Evolutionary conservation across 2,888 invertebrate species (phyloP).

Genomic region (Ormyrus thymus): DNA sequence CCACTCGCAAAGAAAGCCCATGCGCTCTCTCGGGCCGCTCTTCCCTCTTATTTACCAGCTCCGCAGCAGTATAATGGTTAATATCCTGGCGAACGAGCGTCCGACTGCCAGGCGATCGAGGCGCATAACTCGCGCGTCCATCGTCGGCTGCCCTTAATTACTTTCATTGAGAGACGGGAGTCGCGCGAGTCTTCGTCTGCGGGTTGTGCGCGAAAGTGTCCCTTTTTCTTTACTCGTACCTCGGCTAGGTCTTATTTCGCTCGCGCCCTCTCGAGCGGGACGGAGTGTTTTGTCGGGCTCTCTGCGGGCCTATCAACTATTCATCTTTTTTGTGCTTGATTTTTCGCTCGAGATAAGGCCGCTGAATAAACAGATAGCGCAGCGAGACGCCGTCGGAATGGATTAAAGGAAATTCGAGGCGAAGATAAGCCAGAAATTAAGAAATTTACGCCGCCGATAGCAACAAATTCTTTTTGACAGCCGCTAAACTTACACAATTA

Average conservation of each 20-base stretch:
- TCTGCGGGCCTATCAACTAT: too few relatives aligned
- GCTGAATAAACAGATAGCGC: too few relatives aligned
- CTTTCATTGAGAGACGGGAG: slow-evolving; percentile 22
- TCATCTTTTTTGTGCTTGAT: too few relatives aligned
- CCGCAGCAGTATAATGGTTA: slow-evolving; percentile 9
- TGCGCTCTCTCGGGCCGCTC: background rate
- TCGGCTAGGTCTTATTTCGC: too few relatives aligned
- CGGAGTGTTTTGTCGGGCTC: too few relatives aligned
- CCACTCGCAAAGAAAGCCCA: too few relatives aligned
- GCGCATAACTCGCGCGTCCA: background rate
- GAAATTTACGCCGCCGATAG: background rate
- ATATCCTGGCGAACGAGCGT: slow-evolving; percentile 8
- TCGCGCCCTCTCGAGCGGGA: too few relatives aligned
- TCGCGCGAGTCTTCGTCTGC: background rate
- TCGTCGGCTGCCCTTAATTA: slow-evolving; percentile 32
- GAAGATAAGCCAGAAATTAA: too few relatives aligned
- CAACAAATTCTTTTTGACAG: background rate
- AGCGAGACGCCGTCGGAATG: too few relatives aligned
- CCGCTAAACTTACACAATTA: background rate
- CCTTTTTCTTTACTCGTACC: too few relatives aligned
- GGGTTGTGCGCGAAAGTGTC: background rate
- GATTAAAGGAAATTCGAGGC: too few relatives aligned
- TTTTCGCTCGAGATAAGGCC: too few relatives aligned
- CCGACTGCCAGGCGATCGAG: background rate
- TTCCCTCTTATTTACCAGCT: background rate